Percentiles rank a stretch among this genome's conserved stretches.
Evolutionary conservation across 1,140 invertebrate genomes (phyloP).

Genomic region (Aphelinus atriplicis): DNA sequence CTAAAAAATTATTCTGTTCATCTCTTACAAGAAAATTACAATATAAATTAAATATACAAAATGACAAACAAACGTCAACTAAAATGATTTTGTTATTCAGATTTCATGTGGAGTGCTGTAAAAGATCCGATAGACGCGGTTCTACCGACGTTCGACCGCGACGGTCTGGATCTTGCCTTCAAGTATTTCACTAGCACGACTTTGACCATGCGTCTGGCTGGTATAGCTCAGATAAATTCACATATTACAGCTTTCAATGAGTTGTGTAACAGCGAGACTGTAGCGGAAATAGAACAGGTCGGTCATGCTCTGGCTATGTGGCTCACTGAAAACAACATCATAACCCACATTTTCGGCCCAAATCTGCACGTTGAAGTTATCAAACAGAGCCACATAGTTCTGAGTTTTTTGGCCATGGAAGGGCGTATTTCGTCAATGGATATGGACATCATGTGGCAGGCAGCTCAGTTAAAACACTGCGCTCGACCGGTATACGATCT

Average conservation of each 20-base stretch:
- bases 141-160: conserved; percentile 82
- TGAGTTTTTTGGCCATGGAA: conserved; percentile 92
- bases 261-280: conserved; percentile 85
- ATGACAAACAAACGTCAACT: conserved; percentile 30
- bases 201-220: conserved; percentile 89
- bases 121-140: conserved; percentile 91
- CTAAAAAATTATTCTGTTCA: conserved; percentile 29
- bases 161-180: conserved; percentile 90
- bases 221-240: conserved; percentile 93
- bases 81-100: conserved; percentile 56
- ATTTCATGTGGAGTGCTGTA: conserved; percentile 94
- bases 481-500: conserved; percentile 92
- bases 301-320: conserved; percentile 87
- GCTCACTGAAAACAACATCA: conserved; percentile 90
- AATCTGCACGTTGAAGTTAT: conserved; percentile 96
- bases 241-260: conserved; percentile 92
- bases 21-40: background rate
- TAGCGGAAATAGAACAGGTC: conserved; percentile 83
- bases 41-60: background rate
- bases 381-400: conserved; percentile 92
- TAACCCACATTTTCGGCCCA: conserved; percentile 94
- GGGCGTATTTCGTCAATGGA: conserved; percentile 90
- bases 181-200: conserved; percentile 95
- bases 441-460: conserved; percentile 92
- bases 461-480: conserved; percentile 93